Percentiles rank a stretch among this genome's conserved stretches.
Conservation (phyloP, 2,113 vertebrate species). For the Anoplopoma fimbria region DNA sequence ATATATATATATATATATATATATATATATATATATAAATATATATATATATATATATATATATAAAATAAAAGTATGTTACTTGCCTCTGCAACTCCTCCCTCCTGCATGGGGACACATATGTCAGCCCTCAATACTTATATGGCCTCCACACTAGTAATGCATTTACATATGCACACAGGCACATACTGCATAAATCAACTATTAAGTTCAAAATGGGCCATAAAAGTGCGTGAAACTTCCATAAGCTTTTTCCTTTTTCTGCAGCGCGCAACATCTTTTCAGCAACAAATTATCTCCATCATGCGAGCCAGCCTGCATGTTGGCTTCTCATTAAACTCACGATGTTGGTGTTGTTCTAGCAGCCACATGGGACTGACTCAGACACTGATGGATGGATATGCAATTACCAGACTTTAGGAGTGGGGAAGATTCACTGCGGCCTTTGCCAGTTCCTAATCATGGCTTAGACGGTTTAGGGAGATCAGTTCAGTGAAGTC, state of each 20-base stretch:
- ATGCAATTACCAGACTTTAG: conserved; percentile 40
- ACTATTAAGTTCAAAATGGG: not conserved
- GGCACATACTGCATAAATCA: conserved; percentile 3
- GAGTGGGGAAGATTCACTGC: conserved; percentile 20
- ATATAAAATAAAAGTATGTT: not conserved
- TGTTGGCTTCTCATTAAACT: conserved; percentile 33
- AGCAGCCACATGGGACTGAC: conserved; percentile 27
- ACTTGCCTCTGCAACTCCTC: not conserved
- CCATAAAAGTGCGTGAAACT: not conserved
- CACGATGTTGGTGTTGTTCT: conserved; percentile 27
- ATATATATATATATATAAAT: too few relatives aligned
- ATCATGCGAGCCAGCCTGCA: not conserved
- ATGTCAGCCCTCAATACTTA: not conserved
- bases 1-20: too few relatives aligned
- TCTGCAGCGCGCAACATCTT: not conserved
- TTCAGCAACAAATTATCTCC: not conserved
- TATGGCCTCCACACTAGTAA: not conserved
- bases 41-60: too few relatives aligned
- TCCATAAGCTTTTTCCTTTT: not conserved
- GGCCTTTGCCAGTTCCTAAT: conserved; percentile 57
- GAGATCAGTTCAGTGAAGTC: conserved; percentile 35
- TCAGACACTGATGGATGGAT: conserved; percentile 67
- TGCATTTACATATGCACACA: not conserved
- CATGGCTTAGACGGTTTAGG: conserved; percentile 26
- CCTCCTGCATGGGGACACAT: not conserved